Base-by-base conservation (phyloP, 64 coral and sea anemone genomes). In the Montipora sp. region DNA sequence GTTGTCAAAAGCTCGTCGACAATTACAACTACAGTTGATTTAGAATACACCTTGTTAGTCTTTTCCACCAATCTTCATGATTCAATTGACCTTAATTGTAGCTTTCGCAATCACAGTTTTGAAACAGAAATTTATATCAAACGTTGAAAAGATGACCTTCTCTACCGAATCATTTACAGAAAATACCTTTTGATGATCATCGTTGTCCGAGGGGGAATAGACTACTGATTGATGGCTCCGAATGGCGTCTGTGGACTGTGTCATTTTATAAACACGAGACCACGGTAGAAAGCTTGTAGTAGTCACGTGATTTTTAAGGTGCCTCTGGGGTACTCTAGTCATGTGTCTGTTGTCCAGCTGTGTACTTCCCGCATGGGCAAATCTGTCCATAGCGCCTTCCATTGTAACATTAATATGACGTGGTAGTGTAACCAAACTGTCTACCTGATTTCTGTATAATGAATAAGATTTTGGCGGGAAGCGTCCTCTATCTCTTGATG, bases 211-310 rank as follows among this genome's bases (percentile, higher is more conserved):
- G 55, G 60, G 79, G 51, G 79, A 14, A 81, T 70, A 51, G 47
- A 77, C 73, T 5, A 77, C 59, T 59, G 87, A 12, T 77, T 61
- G 48, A 77, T 9, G 20, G n/a, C 7, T 83, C 7, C 59, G 80
- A 11, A 67, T 47, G 24, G 24, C 27, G 7, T 83, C 80, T 2
- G 27, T 70, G 8, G 43, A 72, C 16, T 70, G 61, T 19, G 61
- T 85, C 82, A 85, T 85, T 85, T 16, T 69, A 23, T 85, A 85
- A 21, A 71, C 65, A 50, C 82, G 82, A 23, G 82, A 21, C 82
- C 82, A 72, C 20, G 82, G 82, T 13, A 85, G 7, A 14, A 85
- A 72, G 19, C 63, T 85, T 22, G 36, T 73, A 3, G 44, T 49
- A 4, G 61, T 72, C 47, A 50, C 63, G 59, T 51, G 65, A 85